phyloP scores from a whole-genome alignment of 2,888 invertebrate species.

The Uloborus plumipes region DNA sequence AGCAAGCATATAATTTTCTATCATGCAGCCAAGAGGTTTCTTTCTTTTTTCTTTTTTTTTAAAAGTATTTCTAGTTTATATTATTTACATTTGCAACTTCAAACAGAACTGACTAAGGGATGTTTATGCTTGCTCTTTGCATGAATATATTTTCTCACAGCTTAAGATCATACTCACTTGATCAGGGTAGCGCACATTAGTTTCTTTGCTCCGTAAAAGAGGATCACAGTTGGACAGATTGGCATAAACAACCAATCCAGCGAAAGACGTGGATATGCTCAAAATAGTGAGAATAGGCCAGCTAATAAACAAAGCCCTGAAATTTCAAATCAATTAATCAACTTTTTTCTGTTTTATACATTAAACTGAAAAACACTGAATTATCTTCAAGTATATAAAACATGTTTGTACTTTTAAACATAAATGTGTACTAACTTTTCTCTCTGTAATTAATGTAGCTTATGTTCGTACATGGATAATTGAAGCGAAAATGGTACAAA shows the following conservation, averaged over 20 bases:
- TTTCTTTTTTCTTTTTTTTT: too few relatives aligned
- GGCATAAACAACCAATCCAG: slow-evolving; percentile 88
- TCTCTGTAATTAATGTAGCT: too few relatives aligned
- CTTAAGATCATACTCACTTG: slow-evolving; percentile 74
- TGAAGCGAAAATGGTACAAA: too few relatives aligned
- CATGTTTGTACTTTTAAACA: too few relatives aligned
- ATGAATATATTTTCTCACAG: background rate
- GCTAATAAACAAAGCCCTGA: slow-evolving; percentile 81
- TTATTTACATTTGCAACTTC: too few relatives aligned
- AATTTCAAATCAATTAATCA: slow-evolving; percentile 1
- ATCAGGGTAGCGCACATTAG: slow-evolving; percentile 76
- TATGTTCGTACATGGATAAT: too few relatives aligned
- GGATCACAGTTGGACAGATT: slow-evolving; percentile 89
- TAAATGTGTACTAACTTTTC: too few relatives aligned
- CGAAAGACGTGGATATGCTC: slow-evolving; percentile 80
- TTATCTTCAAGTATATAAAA: too few relatives aligned
- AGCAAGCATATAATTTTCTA: too few relatives aligned
- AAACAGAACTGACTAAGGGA: background rate
- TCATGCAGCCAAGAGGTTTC: too few relatives aligned
- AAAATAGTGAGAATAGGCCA: slow-evolving; percentile 83
- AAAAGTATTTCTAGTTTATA: too few relatives aligned
- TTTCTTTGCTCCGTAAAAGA: slow-evolving; percentile 68
- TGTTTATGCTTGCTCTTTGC: background rate
- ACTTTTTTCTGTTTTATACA: background rate
- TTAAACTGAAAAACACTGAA: too few relatives aligned